Evolutionary conservation across 2,113 vertebrate species (phyloP).

Genomic region (Rhinoderma darwinii): DNA sequence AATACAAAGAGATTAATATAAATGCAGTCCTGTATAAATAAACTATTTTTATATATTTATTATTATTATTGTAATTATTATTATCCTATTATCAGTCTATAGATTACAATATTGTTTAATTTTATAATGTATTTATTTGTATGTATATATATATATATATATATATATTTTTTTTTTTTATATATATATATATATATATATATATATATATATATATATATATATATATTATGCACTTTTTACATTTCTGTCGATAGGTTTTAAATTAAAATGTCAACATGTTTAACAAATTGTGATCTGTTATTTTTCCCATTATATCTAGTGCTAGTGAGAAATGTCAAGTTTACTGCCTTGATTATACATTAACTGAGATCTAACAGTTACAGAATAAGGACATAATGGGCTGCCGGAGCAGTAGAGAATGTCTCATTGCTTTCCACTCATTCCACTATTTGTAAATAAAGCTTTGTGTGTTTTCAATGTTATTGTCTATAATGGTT

Average conservation of each 20-base stretch:
- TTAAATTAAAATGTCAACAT: background rate
- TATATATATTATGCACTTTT: background rate
- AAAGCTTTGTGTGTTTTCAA: slow-evolving; percentile 40
- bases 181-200: no score
- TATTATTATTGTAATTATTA: background rate
- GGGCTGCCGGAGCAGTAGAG: background rate
- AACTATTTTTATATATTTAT: background rate
- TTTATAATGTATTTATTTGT: background rate
- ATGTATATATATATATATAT: background rate
- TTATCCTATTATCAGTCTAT: background rate
- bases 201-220: no score
- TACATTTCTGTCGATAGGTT: background rate
- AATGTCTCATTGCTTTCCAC: background rate
- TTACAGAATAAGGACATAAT: background rate
- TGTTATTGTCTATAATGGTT: slow-evolving; percentile 43
- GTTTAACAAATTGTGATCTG: background rate
- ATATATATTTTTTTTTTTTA: no score
- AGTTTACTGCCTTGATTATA: background rate
- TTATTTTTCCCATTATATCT: background rate
- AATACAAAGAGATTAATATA: slow-evolving; percentile 69
- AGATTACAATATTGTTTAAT: background rate
- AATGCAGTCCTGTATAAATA: slow-evolving; percentile 67
- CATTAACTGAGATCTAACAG: background rate
- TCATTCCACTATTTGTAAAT: slow-evolving; percentile 27
- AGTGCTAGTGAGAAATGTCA: background rate